Evolutionary conservation across 2,888 invertebrate species (phyloP), one percentile per base, ranked within the genome.

Genomic region (Drepana falcataria): DNA sequence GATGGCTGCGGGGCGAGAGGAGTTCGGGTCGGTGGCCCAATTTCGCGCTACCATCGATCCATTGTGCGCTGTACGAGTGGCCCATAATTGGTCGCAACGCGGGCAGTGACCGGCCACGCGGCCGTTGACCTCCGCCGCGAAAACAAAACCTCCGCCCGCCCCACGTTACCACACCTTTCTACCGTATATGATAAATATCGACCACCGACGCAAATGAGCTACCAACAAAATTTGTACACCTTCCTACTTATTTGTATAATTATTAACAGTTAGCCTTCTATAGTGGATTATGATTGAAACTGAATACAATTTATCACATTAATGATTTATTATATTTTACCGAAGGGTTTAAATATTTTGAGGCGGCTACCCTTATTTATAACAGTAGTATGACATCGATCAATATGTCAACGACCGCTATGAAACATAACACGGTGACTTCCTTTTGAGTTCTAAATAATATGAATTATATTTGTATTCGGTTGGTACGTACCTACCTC

Each of bases 51-150:
- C 89, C 90, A 91, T 91, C 91, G 91, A 91, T 91, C 91, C 90
- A 91, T 91, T 91, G 91, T 91, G 84, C 85, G 87, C 81, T 87
- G 88, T 88, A 82, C 90, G 89, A 91, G 89, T 91, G 90, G 89
- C 90, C 89, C 91, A 90, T 91, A 90, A 91, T 91, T 91, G 90
- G 90, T 87, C 85, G 85, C 84, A 85, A 85, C 85, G 77, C 86
- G 89, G 88, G 84, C 91, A 90, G 77, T 88, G 89, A 91, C 91
- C 91, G 91, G 74, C 84, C 84, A 81, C 65, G 73, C 84, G 88
- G 88, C 83, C 89, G 75, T 73, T 78, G 89, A 88, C 87, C 87
- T 68, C 72, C 70, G 70, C 78, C 82, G 83, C 87, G 87, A 90
- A 91, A 91, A 87, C 86, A 88, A 87, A 87, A 89, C 86, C 89